Base-by-base conservation (phyloP, 2,888 invertebrate genomes). In the Schizotus pectinicornis region DNA sequence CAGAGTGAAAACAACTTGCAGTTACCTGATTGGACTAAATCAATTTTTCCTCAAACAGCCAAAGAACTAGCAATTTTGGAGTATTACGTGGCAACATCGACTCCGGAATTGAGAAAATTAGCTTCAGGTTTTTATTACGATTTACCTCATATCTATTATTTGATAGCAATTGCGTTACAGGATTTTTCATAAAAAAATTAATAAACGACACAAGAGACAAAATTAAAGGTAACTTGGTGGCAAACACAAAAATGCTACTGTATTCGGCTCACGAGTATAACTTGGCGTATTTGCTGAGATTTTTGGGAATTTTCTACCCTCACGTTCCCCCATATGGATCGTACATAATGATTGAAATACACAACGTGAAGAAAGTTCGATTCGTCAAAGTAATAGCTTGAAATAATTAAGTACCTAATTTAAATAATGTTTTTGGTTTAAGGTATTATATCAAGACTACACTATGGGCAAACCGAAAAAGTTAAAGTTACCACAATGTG, bases 1-100 rank as follows among this genome's bases (percentile, higher is more conserved):
- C 56, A 74, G 76, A 61, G 63, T 45, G 74, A 74, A 13, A 64
- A 75, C 63, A 75, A 77, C 36, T 62, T 80, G n/a, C 56, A 69
- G 1, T 64, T 82, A 13, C 82, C 82, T 0, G 61, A 70, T 8
- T 83, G 82, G 83, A 75, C 80, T 0, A 56, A 67, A 2, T 63
- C 67, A n/a, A 71, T 81, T 31, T 78, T 74, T 58, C 76, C 76
- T 3, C 50, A 73, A 49, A 75, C 81, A 30, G 59, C 74, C 7
- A 68, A 75, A 12, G 74, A 73, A 3, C 73, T 72, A 32, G 69
- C 76, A 0, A 61, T 74, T 30, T 64, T 79, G 7, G 74, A 79
- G 7, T 54, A 49, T 9, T 81, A 81, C 52, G 77, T 49, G 68
- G 80, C 38, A 62, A 74, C 70, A 69, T 72, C 60, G 69, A 75